These are phyloP conservation scores for Meloidogyne exigua DNA, from an alignment of 1,140 invertebrate genomes.

Conservation along the genomic window DNA sequence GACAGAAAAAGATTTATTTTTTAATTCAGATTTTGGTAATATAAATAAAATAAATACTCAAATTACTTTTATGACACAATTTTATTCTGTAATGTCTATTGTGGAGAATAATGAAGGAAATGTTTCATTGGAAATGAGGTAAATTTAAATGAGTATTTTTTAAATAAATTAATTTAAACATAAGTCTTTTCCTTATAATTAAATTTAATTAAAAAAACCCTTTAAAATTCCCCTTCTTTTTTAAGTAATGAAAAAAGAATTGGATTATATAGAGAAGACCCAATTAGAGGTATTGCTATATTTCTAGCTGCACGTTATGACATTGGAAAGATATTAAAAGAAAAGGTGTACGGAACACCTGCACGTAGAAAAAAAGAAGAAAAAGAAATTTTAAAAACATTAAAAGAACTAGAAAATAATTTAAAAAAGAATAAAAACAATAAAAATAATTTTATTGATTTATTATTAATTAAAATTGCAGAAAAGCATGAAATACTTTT, in stretches of 20 bases:
- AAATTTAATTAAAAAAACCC: too few species aligned
- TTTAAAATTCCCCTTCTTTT: too few species aligned
- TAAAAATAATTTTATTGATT: conserved; percentile 6
- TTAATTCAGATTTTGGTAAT: too few species aligned
- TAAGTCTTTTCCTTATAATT: too few species aligned
- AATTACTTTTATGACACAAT: neutral
- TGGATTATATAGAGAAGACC: too few species aligned
- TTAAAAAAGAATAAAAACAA: neutral
- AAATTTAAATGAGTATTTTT: neutral
- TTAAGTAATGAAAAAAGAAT: too few species aligned
- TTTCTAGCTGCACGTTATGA: neutral
- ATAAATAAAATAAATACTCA: neutral
- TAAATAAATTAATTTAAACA: too few species aligned
- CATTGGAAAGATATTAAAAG: neutral
- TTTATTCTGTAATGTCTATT: neutral
- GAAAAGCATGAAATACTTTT: neutral
- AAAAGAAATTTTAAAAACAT: neutral
- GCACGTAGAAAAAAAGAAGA: too few species aligned
- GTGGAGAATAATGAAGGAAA: neutral
- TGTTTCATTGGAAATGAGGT: neutral
- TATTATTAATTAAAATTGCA: neutral
- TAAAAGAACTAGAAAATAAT: neutral
- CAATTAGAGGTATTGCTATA: too few species aligned
- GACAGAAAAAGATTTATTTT: too few species aligned
- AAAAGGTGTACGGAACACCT: too few species aligned